Evolutionary conservation across 2,797 vertebrate species (phyloP), one percentile per base, ranked within the genome.

Genomic region (Enteromius unitaeniatus): DNA sequence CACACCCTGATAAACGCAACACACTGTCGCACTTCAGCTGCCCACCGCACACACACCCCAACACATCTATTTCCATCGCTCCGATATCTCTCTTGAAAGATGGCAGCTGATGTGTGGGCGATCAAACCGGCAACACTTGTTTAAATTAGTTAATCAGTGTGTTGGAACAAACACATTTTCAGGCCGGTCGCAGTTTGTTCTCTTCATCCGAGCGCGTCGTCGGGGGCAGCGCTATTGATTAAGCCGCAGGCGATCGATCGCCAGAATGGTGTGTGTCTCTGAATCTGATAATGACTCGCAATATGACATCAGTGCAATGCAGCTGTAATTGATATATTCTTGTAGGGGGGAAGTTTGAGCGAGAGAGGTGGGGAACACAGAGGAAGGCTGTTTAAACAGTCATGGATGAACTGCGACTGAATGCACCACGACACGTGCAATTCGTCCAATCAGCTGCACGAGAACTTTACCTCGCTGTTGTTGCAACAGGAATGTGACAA

Each of bases 251-350:
- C 91, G 89, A 96, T 97, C 94, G 91, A 96, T 97, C 92, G 90
- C 75, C 78, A 77, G 91, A 94, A 93, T 93, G 91, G 91, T 94
- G 91, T 93, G 93, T 93, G 92, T 92, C 90, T 94, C 91, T 93
- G 92, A 92, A 95, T 94, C 93, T 94, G 93, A 94, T 93, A 94
- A 94, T 91, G 93, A 95, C 88, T 88, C 91, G 93, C 93, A 91
- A 93, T 93, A 91, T 90, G 92, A 95, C 93, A 94, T 90, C 89
- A 93, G 92, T 90, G 91, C 94, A 90, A 93, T 91, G 92, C 77
- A 85, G 91, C 88, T 92, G 92, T 94, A 95, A 95, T 93, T 95
- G 93, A 94, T 91, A 93, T 90, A 92, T 92, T 93, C 91, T 92
- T 85, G 83, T 87, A 70, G 40, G 89, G 84, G 47, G 55, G 58